Base-by-base conservation (phyloP, 2,113 vertebrate genomes). In the Hippocampus barbouri region DNA sequence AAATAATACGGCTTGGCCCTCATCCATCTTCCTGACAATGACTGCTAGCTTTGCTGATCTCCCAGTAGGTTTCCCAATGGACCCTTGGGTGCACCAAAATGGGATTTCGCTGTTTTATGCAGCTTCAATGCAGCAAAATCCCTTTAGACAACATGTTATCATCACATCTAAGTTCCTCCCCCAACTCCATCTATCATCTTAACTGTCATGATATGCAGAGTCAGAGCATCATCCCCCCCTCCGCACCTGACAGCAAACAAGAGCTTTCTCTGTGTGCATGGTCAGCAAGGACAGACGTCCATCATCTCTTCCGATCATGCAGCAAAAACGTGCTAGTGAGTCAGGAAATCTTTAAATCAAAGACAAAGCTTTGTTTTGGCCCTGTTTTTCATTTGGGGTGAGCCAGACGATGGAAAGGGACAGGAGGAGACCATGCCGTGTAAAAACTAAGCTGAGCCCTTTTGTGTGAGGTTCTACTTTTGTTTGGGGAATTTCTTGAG, bases 311-410 rank as follows among this genome's bases (percentile, higher is more conserved):
- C 21, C 9, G 8, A 56, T 2, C 54, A 2, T 56, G 47, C 47
- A 16, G 47, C 47, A 16, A 51, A 51, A 4, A 51, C 56, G 14
- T 11, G 14, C 59, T 8, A 34, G 68, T 86, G 86, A 85, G 74
- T 87, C 79, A 87, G 76, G 69, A 74, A 40, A 43, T 71, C 65
- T 72, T 71, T 84, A 85, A 84, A 84, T 84, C 78, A 9, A 82
- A 68, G 74, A 89, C 79, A 86, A 77, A 84, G 77, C 76, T 88
- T 85, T 85, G 20, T 3, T 54, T n/a, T 47, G 14, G 21, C 16
- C 16, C 18, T 20, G 75, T 80, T 84, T 79, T 80, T 73, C 79
- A 82, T 84, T 67, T 70, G 53, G 53, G 68, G 40, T 0, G 56
- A 49, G 53, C 53, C 2, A 54, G 53, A 10, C 4, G 8, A 21